These are phyloP conservation scores for Caenorhabditis parvicauda DNA, from an alignment of 2,888 invertebrate species.

Conservation along the genomic window DNA sequence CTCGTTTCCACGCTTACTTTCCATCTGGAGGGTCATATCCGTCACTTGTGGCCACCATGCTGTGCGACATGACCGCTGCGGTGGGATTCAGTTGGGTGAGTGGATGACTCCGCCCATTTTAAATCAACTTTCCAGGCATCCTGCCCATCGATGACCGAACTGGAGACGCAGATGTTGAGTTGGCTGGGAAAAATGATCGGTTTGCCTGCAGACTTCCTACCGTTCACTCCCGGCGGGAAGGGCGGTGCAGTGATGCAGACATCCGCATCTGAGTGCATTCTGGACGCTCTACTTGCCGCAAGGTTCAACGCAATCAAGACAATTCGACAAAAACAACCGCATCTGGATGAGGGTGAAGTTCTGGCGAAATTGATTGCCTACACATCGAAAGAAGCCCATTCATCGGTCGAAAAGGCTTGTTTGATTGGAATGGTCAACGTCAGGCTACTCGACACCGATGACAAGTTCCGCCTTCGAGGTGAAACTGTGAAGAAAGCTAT, in stretches of 20 bases:
- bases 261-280: conserved; percentile 17
- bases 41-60: conserved; percentile 20
- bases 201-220: conserved; percentile 17
- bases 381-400: conserved; percentile 17
- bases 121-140: conserved; percentile 23
- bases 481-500: conserved; percentile 13
- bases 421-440: conserved; percentile 21
- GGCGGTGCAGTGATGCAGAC: conserved; percentile 25
- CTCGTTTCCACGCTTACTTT: conserved; percentile 20
- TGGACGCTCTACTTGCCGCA: conserved; percentile 16
- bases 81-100: too few species aligned
- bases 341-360: conserved; percentile 5
- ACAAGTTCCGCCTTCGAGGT: conserved; percentile 21
- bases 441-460: conserved; percentile 16
- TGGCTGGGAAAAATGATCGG: conserved; percentile 31
- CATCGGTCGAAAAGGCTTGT: conserved; percentile 16
- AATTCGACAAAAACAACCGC: conserved; percentile 5
- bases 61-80: conserved; percentile 20
- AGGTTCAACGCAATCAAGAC: conserved; percentile 14
- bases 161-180: conserved; percentile 24
- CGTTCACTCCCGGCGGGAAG: conserved; percentile 19
- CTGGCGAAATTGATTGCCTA: conserved; percentile 17
- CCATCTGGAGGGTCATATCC: conserved; percentile 20
- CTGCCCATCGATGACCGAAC: conserved; percentile 18
- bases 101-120: too few species aligned